Evolutionary conservation across 1,140 invertebrate genomes (phyloP), one percentile per base, ranked within the genome.

Genomic region (Drosophila tani): DNA sequence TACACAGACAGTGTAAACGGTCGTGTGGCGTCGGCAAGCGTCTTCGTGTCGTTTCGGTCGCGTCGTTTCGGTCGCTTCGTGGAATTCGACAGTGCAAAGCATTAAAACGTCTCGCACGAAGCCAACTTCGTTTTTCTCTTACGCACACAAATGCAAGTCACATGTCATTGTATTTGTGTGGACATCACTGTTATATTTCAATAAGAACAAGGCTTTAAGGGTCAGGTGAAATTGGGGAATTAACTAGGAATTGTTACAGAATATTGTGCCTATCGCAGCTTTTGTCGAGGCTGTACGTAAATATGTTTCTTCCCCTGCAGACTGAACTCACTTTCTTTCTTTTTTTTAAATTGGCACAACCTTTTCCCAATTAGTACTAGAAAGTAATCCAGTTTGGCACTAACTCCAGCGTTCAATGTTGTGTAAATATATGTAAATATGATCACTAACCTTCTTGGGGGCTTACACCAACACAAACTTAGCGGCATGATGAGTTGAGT

Each of bases 361-460:
- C 19, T 14, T 55, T 21, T 32, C 35, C 5, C 0, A 14, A 35
- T 40, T 40, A 15, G 1, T 49, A 15, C n/a, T 12, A 12, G 8
- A 53, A 21, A 64, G 29, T 62, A 45, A 58, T 59, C 15, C 15
- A 41, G n/a, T 43, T 70, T 71, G 70, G 29, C 67, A 74, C 70
- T 74, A 74, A 74, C 70, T 56, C 49, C 67, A 69, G 38, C 19
- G 43, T 40, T 45, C 3, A 32, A 45, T 57, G 49, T 70, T 62
- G 35, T 49, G 45, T 79, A 77, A 50, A 35, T 65, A 46, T 43
- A 47, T 73, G 45, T 80, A 45, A 38, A 69, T 69, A 55, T 15
- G 29, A 70, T 50, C 55, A 81, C 77, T 80, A 80, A 80, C 58
- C 51, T 59, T 47, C 6, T 4, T 29, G 59, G 77, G 50, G 40